A percentile compares a stretch with the other conserved stretches of the same genome.
These are phyloP conservation scores for Pemphredon lugubris DNA, from an alignment of 2,888 invertebrate genomes.

Conservation along the genomic window DNA sequence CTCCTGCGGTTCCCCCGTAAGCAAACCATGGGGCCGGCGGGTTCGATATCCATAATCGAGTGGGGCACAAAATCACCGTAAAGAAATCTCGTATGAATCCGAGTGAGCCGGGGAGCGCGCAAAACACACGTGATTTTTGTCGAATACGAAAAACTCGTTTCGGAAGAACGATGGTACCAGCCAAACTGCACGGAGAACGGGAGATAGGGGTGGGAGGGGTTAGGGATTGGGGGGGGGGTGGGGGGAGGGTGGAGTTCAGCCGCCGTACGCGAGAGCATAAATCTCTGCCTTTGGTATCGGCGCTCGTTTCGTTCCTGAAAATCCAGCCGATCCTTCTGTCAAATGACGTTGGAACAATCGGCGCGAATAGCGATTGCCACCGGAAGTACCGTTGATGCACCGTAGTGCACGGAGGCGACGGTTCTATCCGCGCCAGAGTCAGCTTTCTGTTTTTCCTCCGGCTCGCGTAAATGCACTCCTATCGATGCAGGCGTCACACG, in stretches of 20 bases:
- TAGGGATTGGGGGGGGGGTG: too few species aligned
- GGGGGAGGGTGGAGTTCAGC: conserved; percentile 25
- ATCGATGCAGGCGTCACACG: conserved; percentile 14
- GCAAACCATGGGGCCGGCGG: too few species aligned
- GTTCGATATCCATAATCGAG: too few species aligned
- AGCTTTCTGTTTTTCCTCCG: conserved; percentile 35
- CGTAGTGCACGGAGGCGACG: neutral
- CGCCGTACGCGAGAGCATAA: conserved; percentile 34
- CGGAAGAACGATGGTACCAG: too few species aligned
- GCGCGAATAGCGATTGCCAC: conserved; percentile 9
- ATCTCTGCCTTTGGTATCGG: conserved; percentile 28
- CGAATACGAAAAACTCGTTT: too few species aligned
- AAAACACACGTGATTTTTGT: too few species aligned
- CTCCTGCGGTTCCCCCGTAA: too few species aligned
- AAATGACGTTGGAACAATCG: conserved; percentile 36
- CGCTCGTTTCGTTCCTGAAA: conserved; percentile 23
- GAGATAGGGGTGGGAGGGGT: too few species aligned
- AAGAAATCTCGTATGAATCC: too few species aligned
- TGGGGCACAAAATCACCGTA: too few species aligned
- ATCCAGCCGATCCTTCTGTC: conserved; percentile 31
- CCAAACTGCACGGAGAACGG: too few species aligned
- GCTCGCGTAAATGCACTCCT: conserved; percentile 23
- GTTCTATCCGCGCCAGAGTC: conserved; percentile 2
- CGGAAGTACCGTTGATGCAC: neutral
- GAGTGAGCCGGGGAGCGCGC: too few species aligned